Evolutionary conservation across 2,888 invertebrate species (phyloP).

Genomic region (Xylocampa areola): DNA sequence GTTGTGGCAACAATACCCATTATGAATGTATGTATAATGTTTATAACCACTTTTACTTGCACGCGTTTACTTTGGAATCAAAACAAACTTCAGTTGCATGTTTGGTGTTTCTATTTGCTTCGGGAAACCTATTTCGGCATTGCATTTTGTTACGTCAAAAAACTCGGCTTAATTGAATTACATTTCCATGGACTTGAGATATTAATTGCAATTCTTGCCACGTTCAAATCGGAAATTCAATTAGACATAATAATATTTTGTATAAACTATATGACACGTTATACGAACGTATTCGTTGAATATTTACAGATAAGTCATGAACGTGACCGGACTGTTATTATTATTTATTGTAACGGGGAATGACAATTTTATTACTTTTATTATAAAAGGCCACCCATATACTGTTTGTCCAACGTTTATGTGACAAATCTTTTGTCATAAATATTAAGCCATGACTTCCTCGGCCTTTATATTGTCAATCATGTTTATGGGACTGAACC

Average conservation of each 20-base stretch:
- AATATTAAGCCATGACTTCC: background rate
- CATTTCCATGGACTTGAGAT: slow-evolving; percentile 7
- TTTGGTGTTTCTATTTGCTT: slow-evolving; percentile 32
- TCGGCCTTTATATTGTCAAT: background rate
- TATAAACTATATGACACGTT: slow-evolving; percentile 29
- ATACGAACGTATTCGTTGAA: slow-evolving; percentile 15
- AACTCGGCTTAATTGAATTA: slow-evolving; percentile 16
- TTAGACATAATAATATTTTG: slow-evolving; percentile 41
- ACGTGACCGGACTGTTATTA: slow-evolving; percentile 26
- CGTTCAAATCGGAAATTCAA: slow-evolving; percentile 35
- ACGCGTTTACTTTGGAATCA: slow-evolving; percentile 34
- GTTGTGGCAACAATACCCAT: slow-evolving; percentile 60
- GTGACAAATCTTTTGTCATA: slow-evolving; percentile 1
- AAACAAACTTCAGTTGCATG: slow-evolving; percentile 38
- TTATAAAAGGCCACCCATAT: slow-evolving; percentile 5
- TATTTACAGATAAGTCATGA: slow-evolving; percentile 26
- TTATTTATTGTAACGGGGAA: slow-evolving; percentile 15
- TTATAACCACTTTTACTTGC: slow-evolving; percentile 31
- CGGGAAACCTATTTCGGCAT: slow-evolving; percentile 33
- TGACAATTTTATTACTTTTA: slow-evolving; percentile 12
- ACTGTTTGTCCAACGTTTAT: background rate
- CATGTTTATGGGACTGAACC: background rate
- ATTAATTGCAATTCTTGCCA: slow-evolving; percentile 41
- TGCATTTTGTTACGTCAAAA: slow-evolving; percentile 25
- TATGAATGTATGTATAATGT: slow-evolving; percentile 44